Base-by-base conservation (phyloP, 2,113 vertebrate species). In the Chamaetylas fuelleborni region DNA sequence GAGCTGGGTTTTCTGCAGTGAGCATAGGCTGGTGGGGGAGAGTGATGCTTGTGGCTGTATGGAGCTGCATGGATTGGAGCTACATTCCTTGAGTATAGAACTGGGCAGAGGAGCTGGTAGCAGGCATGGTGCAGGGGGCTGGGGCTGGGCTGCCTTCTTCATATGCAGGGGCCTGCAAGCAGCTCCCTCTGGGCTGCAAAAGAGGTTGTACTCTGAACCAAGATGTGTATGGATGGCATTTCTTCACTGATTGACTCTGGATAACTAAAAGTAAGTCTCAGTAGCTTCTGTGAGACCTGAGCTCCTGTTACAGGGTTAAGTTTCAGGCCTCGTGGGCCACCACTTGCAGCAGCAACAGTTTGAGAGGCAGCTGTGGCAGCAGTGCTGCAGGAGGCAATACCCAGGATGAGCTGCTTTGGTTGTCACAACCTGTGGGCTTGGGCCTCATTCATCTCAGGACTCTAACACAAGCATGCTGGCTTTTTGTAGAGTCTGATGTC, bases 221-320 rank as follows among this genome's bases (percentile, higher is more conserved):
- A 45, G 74, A 66, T 72, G 81, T 76, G 61, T 18, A 8, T 6
- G 48, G 90, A 19, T 58, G 51, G 60, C 56, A 61, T 93, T 84
- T 86, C 77, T 92, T 74, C 65, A 3, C 53, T 14, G 69, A 81
- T 47, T 23, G 43, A 56, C 60, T 92, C 58, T 31, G 48, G 86
- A 19, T 83, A 77, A 62, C 77, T 84, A 24, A 51, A 79, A 88
- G 92, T 73, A 40, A 84, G 83, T 85, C 83, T 86, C 47, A 5
- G 76, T 51, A 89, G 96, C 72, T 94, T 40, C 53, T 57, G 40
- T 0, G 12, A 78, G 74, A 62, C 24, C 36, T 31, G 36, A 81
- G 87, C 74, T 96, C 85, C 54, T 88, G 53, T 97, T 96, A 94
- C 92, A 70, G 78, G 82, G 94, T 95, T 91, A 92, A 56, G 69